Percentiles rank a stretch among this genome's conserved stretches.
These are phyloP conservation scores for Beris morrisii DNA, from an alignment of 2,888 invertebrate species.

Conservation along the genomic window DNA sequence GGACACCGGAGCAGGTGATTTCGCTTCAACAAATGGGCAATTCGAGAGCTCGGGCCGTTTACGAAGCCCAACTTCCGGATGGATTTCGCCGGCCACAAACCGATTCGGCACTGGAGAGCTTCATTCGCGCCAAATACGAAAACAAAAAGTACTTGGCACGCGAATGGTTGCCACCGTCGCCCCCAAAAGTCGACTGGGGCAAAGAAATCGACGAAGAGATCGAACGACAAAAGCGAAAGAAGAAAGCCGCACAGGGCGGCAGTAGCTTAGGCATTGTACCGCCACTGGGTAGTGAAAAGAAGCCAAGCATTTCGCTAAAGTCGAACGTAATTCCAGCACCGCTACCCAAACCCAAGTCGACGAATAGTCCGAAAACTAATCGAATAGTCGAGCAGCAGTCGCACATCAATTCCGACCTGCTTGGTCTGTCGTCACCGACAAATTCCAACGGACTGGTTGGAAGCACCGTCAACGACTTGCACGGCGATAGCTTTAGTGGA, in stretches of 20 bases:
- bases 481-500: slow-evolving; percentile 55
- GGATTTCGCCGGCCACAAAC: slow-evolving; percentile 94
- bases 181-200: slow-evolving; percentile 84
- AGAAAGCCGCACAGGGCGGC: slow-evolving; percentile 66
- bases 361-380: slow-evolving; percentile 61
- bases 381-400: slow-evolving; percentile 44
- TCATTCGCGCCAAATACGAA: slow-evolving; percentile 98
- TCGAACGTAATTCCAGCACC: slow-evolving; percentile 50
- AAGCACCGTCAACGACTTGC: slow-evolving; percentile 57
- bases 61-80: slow-evolving; percentile 95
- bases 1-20: slow-evolving; percentile 97
- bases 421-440: slow-evolving; percentile 57
- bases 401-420: slow-evolving; percentile 49
- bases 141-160: slow-evolving; percentile 98
- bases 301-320: slow-evolving; percentile 36
- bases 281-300: slow-evolving; percentile 40
- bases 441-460: slow-evolving; percentile 51
- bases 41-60: slow-evolving; percentile 92
- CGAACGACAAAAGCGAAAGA: slow-evolving; percentile 79
- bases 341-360: slow-evolving; percentile 55
- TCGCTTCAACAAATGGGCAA: slow-evolving; percentile 98
- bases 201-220: slow-evolving; percentile 87
- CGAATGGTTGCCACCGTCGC: slow-evolving; percentile 90
- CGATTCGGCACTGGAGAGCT: slow-evolving; percentile 90
- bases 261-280: slow-evolving; percentile 44